Conservation (phyloP, 2,797 vertebrate genomes). For the Chaunax sp. region DNA sequence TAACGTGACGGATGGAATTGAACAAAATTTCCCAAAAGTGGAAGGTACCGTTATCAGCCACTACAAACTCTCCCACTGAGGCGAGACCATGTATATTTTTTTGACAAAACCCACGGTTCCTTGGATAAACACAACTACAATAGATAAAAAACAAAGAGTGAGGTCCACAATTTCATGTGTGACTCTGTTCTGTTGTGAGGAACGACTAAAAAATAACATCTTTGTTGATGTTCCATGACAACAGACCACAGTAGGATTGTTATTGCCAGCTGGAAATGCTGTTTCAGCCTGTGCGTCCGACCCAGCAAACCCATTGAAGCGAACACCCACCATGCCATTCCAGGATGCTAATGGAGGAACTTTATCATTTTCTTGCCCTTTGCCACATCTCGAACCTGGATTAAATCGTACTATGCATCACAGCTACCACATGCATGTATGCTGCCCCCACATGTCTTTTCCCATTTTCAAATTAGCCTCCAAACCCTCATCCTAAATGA, state of each 20-base stretch:
- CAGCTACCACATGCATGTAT: constrained; percentile 59
- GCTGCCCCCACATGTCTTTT: constrained; percentile 40
- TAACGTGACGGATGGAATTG: constrained; percentile 39
- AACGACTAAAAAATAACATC: constrained; percentile 69
- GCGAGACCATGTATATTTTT: constrained; percentile 57
- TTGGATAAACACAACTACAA: constrained; percentile 66
- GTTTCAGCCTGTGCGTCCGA: constrained; percentile 62
- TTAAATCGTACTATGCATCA: constrained; percentile 56
- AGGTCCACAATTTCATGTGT: constrained; percentile 68
- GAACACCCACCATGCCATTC: constrained; percentile 68
- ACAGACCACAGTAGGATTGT: constrained; percentile 74
- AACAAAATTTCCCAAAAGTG: constrained; percentile 45
- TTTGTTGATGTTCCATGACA: constrained; percentile 80
- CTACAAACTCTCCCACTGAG: constrained; percentile 47
- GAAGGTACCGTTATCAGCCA: constrained; percentile 56
- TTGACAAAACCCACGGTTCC: constrained; percentile 41
- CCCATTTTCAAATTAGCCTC: constrained; percentile 43
- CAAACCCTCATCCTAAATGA: constrained; percentile 37
- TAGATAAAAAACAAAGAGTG: constrained; percentile 58
- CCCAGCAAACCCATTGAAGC: constrained; percentile 52
- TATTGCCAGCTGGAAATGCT: constrained; percentile 77
- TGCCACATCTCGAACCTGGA: constrained; percentile 71
- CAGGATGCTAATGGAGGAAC: constrained; percentile 63
- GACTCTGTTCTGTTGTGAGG: constrained; percentile 61
- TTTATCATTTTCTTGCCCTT: constrained; percentile 55